Percentiles rank a stretch among this genome's conserved stretches.
Conservation (phyloP, 2,888 invertebrate genomes). For the Tholera decimalis region DNA sequence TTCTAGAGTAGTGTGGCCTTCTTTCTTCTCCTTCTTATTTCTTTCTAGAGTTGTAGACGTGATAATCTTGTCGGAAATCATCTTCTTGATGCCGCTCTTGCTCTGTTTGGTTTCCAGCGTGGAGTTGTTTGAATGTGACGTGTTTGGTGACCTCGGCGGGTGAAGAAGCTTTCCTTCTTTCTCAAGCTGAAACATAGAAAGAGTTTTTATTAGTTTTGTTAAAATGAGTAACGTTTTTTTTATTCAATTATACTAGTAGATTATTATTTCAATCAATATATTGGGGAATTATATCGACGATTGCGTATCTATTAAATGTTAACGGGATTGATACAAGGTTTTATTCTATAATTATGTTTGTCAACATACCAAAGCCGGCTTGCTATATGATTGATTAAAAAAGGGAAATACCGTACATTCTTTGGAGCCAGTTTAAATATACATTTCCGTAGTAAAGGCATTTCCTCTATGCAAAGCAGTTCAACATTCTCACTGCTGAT, state of each 20-base stretch:
- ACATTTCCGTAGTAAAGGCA: constrained; percentile 32
- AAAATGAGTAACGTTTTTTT: no score
- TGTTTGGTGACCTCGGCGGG: constrained; percentile 86
- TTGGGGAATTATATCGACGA: background rate
- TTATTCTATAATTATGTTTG: constrained; percentile 26
- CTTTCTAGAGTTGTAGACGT: constrained; percentile 87
- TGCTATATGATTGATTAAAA: constrained; percentile 22
- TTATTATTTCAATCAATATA: no score
- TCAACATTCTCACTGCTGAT: constrained; percentile 1
- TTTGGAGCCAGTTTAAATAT: constrained; percentile 37
- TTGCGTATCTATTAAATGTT: background rate
- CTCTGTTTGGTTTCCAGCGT: constrained; percentile 88
- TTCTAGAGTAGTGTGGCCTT: constrained; percentile 83
- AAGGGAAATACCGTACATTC: constrained; percentile 45
- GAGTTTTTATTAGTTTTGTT: background rate
- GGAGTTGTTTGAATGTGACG: constrained; percentile 87
- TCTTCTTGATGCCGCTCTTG: constrained; percentile 88
- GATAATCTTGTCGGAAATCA: constrained; percentile 88
- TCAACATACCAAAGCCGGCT: constrained; percentile 23
- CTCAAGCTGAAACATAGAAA: constrained; percentile 85
- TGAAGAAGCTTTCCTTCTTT: constrained; percentile 87
- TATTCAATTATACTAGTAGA: no score
- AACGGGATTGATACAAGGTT: constrained; percentile 18
- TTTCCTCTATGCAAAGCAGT: constrained; percentile 29
- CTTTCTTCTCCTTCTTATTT: constrained; percentile 87